phyloP scores from a whole-genome alignment of 2,797 vertebrate genomes.

The Myripristis murdjan region DNA sequence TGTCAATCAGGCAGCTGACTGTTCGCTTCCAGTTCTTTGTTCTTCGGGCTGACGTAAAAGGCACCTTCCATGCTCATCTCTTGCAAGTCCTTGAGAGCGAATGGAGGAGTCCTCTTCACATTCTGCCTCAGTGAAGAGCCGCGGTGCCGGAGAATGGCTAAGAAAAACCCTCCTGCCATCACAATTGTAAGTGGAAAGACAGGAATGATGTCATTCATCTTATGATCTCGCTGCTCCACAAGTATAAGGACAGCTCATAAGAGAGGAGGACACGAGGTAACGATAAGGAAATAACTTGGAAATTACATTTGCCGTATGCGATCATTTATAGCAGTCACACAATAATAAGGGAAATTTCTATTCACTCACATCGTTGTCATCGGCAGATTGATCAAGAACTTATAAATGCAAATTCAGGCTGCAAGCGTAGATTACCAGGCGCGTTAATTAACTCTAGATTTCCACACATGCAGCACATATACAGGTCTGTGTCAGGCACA shows the following conservation, averaged over 20 bases:
- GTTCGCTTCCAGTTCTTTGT: constrained; percentile 61
- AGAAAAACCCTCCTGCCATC: neutral
- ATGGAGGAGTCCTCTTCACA: constrained; percentile 12
- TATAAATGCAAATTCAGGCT: constrained; percentile 42
- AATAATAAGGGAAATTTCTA: constrained; percentile 59
- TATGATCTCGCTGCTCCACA: constrained; percentile 41
- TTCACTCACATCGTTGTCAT: constrained; percentile 46
- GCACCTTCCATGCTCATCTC: constrained; percentile 53
- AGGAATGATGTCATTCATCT: constrained; percentile 59
- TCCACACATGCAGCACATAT: neutral
- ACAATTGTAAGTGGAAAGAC: constrained; percentile 49
- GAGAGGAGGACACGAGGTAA: constrained; percentile 18
- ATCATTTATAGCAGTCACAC: constrained; percentile 69
- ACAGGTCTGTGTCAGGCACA: constrained; percentile 8
- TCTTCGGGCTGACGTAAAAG: constrained; percentile 64
- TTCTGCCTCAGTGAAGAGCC: constrained; percentile 5
- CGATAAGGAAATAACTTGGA: constrained; percentile 65
- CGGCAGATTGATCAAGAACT: constrained; percentile 49
- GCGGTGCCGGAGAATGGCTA: neutral
- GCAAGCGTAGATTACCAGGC: constrained; percentile 24
- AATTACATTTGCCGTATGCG: constrained; percentile 59
- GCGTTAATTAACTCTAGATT: constrained; percentile 59
- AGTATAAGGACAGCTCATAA: constrained; percentile 51
- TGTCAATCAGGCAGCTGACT: constrained; percentile 66
- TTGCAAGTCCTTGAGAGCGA: constrained; percentile 43